phyloP scores from a whole-genome alignment of 2,797 vertebrate species.

The Poecilia velifera region DNA sequence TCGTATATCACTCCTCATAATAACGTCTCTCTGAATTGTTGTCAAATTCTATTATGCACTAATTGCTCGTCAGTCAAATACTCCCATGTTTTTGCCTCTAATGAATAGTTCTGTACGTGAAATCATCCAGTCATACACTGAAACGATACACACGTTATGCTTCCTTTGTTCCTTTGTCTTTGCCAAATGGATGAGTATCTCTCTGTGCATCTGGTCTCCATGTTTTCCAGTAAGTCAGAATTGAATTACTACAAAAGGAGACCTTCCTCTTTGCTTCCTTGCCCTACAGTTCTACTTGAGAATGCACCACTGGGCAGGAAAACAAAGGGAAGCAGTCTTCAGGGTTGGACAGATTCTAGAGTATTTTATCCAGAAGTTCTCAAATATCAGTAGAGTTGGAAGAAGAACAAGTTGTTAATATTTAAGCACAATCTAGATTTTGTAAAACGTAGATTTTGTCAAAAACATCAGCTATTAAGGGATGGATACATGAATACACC shows the following conservation, averaged over 20 bases:
- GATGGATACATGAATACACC: neutral
- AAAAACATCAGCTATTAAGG: neutral
- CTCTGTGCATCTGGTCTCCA: slow-evolving; percentile 36
- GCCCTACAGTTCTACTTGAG: slow-evolving; percentile 40
- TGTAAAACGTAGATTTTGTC: neutral
- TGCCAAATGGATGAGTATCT: slow-evolving; percentile 36
- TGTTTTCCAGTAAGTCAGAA: slow-evolving; percentile 45
- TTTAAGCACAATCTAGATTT: slow-evolving; percentile 19
- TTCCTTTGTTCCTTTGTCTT: slow-evolving; percentile 32
- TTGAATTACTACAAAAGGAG: slow-evolving; percentile 57
- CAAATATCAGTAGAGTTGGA: slow-evolving; percentile 13
- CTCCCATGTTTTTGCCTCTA: neutral
- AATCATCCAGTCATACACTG: slow-evolving; percentile 12
- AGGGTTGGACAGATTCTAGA: slow-evolving; percentile 45
- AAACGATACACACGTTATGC: neutral
- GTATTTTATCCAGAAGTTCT: slow-evolving; percentile 59
- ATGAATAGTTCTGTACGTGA: slow-evolving; percentile 1
- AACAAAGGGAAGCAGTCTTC: slow-evolving; percentile 45
- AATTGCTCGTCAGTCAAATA: neutral
- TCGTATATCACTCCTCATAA: neutral
- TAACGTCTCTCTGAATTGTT: neutral
- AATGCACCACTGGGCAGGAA: slow-evolving; percentile 53
- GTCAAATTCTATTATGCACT: neutral
- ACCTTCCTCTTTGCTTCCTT: slow-evolving; percentile 45
- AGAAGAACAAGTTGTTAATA: slow-evolving; percentile 3